These are phyloP conservation scores for Sebastes umbrosus DNA, from an alignment of 2,797 vertebrate species.

Conservation along the genomic window DNA sequence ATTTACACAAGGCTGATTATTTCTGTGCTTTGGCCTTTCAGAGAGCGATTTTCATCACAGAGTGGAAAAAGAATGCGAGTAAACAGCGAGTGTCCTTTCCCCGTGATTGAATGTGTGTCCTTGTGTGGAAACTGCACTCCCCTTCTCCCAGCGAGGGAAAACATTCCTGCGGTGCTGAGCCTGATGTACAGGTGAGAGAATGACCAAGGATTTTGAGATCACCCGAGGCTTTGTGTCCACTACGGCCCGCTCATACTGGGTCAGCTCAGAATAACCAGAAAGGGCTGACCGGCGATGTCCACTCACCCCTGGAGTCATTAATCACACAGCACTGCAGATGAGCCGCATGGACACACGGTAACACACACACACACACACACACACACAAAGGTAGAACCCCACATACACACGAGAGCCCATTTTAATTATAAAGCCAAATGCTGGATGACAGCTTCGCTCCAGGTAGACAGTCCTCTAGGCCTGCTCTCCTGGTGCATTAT, in stretches of 20 bases:
- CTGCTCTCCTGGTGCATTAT: conserved; percentile 50
- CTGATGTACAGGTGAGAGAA: conserved; percentile 71
- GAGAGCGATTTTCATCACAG: conserved; percentile 26
- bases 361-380: conserved; percentile 19
- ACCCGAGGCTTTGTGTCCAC: conserved; percentile 70
- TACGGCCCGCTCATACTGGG: conserved; percentile 59
- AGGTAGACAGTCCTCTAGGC: conserved; percentile 66
- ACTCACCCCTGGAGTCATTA: conserved; percentile 72
- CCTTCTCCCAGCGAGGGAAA: conserved; percentile 41
- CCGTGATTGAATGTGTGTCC: conserved; percentile 63
- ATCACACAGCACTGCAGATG: conserved; percentile 67
- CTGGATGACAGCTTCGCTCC: conserved; percentile 69
- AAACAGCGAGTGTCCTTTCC: conserved; percentile 58
- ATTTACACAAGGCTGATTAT: conserved; percentile 10
- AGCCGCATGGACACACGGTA: conserved; percentile 28
- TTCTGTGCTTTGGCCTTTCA: conserved; percentile 16
- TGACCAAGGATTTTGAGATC: conserved; percentile 60
- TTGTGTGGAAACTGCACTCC: conserved; percentile 56
- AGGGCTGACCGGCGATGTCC: conserved; percentile 59
- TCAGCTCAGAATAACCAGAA: conserved; percentile 76
- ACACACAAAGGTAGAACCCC: background rate
- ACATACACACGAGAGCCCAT: conserved; percentile 3
- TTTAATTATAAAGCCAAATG: conserved; percentile 72
- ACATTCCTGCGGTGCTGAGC: conserved; percentile 42
- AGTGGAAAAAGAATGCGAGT: conserved; percentile 11